Base-by-base conservation (phyloP, 2,113 vertebrate species). In the Tupaia chinensis region DNA sequence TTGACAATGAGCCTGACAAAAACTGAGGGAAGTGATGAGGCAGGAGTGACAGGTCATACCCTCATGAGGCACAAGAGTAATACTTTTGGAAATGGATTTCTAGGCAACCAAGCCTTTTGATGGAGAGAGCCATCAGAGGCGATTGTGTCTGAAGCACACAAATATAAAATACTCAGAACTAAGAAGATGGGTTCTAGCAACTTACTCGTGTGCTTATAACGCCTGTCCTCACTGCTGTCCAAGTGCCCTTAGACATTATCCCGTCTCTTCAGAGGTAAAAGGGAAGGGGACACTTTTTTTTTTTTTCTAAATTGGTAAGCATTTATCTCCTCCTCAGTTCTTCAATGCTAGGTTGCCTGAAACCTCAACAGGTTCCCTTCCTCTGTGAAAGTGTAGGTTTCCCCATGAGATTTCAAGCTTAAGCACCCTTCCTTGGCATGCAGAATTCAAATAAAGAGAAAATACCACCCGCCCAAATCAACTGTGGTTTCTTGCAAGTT, bases 31-130 rank as follows among this genome's bases (percentile, higher is more conserved):
- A 58, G 32, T 23, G 9, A 22, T 80, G 76, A 92, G 20, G 20
- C 81, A 69, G 58, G 63, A 79, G 22, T 32, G 19, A 91, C 34
- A 9, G 23, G 22, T 54, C 63, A 34, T 27, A 11, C 8, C 72
- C 22, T 91, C 81, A 13, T 0, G 44, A 72, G 78, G 19, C 74
- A 61, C 5, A 5, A 65, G 65, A 53, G 7, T 11, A 65, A 2
- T n/a, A 15, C 15, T 15, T 19, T 58, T 63, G 63, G 60, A 53
- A 32, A 53, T 7, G 15, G 32, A 56, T 80, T 90, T 95, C 78
- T 15, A 84, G 44, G 81, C 73, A 93, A 29, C 25, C 7, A 1
- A 84, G 61, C 84, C 53, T 95, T 91, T 70, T 76, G 74, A 23
- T 58, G 66, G 32, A 32, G 93, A 65, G 90, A 87, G 4, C 22